Conservation (phyloP, 2,797 vertebrate genomes). For the Hydrolagus colliei region DNA sequence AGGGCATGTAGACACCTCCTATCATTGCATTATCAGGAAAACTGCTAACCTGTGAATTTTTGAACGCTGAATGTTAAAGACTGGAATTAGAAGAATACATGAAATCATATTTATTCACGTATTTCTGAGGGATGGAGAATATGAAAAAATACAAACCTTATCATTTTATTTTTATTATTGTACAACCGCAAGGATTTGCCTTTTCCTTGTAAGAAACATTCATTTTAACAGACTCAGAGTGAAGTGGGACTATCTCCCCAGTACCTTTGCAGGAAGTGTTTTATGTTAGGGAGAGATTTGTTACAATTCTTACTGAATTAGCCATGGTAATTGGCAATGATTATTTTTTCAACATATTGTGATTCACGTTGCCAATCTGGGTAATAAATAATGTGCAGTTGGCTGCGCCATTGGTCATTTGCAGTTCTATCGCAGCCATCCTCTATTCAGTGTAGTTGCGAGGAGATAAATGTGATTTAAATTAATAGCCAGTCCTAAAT, state of each 20-base stretch:
- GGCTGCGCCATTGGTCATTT: constrained; percentile 63
- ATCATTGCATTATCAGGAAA: not conserved
- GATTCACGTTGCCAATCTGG: constrained; percentile 53
- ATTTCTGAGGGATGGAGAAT: not conserved
- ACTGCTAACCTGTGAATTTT: not conserved
- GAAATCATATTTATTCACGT: not conserved
- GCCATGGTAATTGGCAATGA: constrained; percentile 63
- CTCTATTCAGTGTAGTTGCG: constrained; percentile 51
- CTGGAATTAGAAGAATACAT: constrained; percentile 6
- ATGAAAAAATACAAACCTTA: constrained; percentile 1
- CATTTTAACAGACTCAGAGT: not conserved
- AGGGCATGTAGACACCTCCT: not conserved
- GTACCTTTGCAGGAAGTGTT: constrained; percentile 17
- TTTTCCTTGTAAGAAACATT: not conserved
- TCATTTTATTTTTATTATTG: not conserved
- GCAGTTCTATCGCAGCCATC: constrained; percentile 63
- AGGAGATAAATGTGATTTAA: constrained; percentile 99
- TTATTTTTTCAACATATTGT: constrained; percentile 56
- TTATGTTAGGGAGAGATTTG: constrained; percentile 54
- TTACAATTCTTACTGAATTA: constrained; percentile 63
- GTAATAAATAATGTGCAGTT: constrained; percentile 72
- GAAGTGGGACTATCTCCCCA: not conserved
- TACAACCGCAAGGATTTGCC: not conserved
- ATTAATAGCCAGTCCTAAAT: constrained; percentile 99
- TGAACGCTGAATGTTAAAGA: not conserved